These are phyloP conservation scores for Amphipoea oculea DNA, from an alignment of 2,888 invertebrate species.

Conservation along the genomic window DNA sequence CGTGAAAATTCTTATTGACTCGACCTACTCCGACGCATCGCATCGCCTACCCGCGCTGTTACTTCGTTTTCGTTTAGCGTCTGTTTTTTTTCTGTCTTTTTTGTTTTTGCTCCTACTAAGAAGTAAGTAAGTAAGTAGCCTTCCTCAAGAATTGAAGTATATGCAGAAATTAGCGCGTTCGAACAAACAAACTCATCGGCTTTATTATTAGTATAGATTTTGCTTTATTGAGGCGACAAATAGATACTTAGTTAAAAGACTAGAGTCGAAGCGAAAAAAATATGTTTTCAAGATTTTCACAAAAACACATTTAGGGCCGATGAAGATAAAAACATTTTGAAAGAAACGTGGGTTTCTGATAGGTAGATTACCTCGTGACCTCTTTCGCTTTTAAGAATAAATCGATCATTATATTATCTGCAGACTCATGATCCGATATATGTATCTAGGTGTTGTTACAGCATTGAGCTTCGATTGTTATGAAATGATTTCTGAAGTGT, in stretches of 20 bases:
- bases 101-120: too few relatives aligned
- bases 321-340: constrained; percentile 60
- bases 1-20: too few relatives aligned
- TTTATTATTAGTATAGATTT: neutral
- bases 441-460: constrained; percentile 42
- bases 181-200: too few relatives aligned
- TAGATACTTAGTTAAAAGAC: constrained; percentile 4
- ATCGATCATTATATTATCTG: constrained; percentile 51
- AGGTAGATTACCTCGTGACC: constrained; percentile 42
- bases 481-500: neutral
- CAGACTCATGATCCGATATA: constrained; percentile 28
- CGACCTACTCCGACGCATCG: too few relatives aligned
- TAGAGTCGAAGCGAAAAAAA: constrained; percentile 43
- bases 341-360: constrained; percentile 40
- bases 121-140: too few relatives aligned
- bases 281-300: constrained; percentile 59
- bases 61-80: too few relatives aligned
- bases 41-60: too few relatives aligned
- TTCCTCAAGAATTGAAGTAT: too few relatives aligned
- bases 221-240: neutral
- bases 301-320: constrained; percentile 61
- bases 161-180: too few relatives aligned
- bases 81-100: too few relatives aligned
- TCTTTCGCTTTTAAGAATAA: constrained; percentile 40
- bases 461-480: constrained; percentile 23